Evolutionary conservation across 2,888 invertebrate genomes (phyloP).

Genomic region (Cataglyphis livida): DNA sequence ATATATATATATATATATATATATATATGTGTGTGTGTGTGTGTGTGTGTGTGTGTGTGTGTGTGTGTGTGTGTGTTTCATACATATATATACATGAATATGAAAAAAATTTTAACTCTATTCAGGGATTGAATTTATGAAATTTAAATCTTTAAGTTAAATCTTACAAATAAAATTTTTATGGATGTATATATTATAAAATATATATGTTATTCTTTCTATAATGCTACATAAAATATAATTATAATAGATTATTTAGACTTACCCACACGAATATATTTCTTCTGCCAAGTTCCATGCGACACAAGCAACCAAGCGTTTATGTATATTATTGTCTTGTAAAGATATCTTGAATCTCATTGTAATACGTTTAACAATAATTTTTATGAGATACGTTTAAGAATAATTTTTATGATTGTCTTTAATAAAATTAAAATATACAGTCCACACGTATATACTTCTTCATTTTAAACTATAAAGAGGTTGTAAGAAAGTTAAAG

Average conservation of each 20-base stretch:
- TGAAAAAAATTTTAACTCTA: not conserved
- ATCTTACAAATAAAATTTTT: conserved; percentile 2
- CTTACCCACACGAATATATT: conserved; percentile 95
- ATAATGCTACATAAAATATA: not conserved
- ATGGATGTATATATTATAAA: not conserved
- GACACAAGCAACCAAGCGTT: conserved; percentile 94
- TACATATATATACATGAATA: too few species aligned
- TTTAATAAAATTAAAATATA: not conserved
- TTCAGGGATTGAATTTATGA: not conserved
- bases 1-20: not conserved
- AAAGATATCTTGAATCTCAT: conserved; percentile 85
- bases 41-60: too few species aligned
- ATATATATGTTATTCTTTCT: not conserved
- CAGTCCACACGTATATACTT: not conserved
- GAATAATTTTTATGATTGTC: conserved; percentile 3
- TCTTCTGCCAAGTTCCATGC: conserved; percentile 98
- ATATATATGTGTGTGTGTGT: too few species aligned
- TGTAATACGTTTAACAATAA: not conserved
- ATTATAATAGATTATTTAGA: conserved; percentile 18
- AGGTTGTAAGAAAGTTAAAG: not conserved
- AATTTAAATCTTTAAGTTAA: not conserved
- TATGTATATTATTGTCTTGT: conserved; percentile 91
- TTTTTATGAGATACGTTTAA: not conserved
- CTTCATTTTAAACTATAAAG: not conserved
- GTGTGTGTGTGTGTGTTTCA: too few species aligned